A percentile compares a stretch with the other conserved stretches of the same genome.
These are phyloP conservation scores for Clistopyga incitator DNA, from an alignment of 2,888 invertebrate species.

Conservation along the genomic window DNA sequence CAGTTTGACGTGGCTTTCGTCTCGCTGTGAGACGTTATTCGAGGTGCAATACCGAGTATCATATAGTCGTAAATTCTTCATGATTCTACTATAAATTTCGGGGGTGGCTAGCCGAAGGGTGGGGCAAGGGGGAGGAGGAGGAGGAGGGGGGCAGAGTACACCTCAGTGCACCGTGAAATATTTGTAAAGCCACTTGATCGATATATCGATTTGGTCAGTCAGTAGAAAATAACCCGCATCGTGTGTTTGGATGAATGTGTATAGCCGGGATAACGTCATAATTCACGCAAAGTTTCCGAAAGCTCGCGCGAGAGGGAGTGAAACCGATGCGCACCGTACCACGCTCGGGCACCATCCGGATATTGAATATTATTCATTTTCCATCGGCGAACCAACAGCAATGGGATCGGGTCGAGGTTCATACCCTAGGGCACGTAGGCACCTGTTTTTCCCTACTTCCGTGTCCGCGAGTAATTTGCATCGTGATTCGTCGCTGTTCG, in stretches of 20 bases:
- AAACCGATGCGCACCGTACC: constrained; percentile 21
- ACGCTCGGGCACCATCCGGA: constrained; percentile 41
- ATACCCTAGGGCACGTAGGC: constrained; percentile 52
- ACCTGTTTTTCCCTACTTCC: constrained; percentile 54
- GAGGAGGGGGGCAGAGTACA: neutral
- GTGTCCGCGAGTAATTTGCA: constrained; percentile 54
- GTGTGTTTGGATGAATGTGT: constrained; percentile 14
- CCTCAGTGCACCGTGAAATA: constrained; percentile 31
- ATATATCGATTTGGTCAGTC: constrained; percentile 43
- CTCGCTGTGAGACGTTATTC: neutral
- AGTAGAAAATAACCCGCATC: constrained; percentile 32
- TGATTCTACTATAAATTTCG: constrained; percentile 29
- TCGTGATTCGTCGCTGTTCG: constrained; percentile 46
- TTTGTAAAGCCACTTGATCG: constrained; percentile 43
- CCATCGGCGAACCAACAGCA: constrained; percentile 47
- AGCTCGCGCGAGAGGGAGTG: neutral
- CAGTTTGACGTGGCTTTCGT: neutral
- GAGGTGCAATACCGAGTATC: constrained; percentile 2
- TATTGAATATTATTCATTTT: constrained; percentile 67
- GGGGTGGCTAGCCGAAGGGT: neutral
- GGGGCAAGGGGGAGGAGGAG: neutral
- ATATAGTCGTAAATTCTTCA: constrained; percentile 22
- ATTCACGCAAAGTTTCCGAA: constrained; percentile 58
- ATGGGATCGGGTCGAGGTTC: constrained; percentile 26
- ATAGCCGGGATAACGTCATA: constrained; percentile 43